Evolutionary conservation across 2,797 vertebrate species (phyloP), one percentile per base, ranked within the genome.

Genomic region (Helarctos malayanus): DNA sequence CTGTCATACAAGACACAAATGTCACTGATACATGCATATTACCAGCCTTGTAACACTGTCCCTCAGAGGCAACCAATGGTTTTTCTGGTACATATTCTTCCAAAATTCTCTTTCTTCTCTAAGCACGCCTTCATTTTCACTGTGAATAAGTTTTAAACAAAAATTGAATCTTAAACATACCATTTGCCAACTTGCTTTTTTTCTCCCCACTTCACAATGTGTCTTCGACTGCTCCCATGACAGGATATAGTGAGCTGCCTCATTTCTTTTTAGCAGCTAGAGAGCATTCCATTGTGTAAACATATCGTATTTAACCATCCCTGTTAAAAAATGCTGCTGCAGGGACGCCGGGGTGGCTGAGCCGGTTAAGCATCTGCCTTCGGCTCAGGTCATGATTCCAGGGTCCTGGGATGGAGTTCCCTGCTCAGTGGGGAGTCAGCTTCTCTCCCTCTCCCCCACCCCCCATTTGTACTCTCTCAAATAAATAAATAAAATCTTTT

Each of bases 261-360:
- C 38, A 56, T 83, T 91, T 89, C 94, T 69, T 88, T 80, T 78
- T 38, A 90, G 89, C 56, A 85, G n/a, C 23, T 85, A 57, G 73
- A 54, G 5, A 69, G 76, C 38, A 68, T 32, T 54, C 29, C 49
- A 21, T 10, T 15, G 14, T 47, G 25, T 47, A 71, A 80, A 82
- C 13, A 57, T 14, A 84, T 27, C 57, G 27, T 54, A 68, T 63
- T 82, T 96, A 61, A 61, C 38, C 54, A 82, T 32, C 29, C 27
- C 45, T 73, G 91, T 47, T 59, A 47, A 69, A 83, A 75, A 87
- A 81, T 79, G 18, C 35, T 68, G 56, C 52, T 87, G 29, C 14
- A 7, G 18, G 65, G 65, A n/a, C 1, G 4, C n/a, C 18, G 19
- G n/a, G 65, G 65, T 68, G n/a, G n/a, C 65, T 35, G 8, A 0